Conservation (phyloP, 2,113 vertebrate genomes). For the Psittacara wagleri region DNA sequence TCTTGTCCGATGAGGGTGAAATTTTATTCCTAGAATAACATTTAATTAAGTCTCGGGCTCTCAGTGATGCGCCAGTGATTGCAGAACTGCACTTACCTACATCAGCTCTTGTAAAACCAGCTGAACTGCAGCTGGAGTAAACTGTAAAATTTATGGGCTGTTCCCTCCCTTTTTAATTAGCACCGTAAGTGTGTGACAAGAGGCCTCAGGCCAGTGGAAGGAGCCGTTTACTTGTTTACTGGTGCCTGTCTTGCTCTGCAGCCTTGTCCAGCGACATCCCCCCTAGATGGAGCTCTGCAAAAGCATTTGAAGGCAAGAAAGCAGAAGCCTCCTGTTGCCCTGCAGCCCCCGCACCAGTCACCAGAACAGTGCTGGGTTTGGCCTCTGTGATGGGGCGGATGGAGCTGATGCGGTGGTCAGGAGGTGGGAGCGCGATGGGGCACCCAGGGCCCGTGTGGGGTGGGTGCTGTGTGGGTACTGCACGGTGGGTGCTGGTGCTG, state of each 20-base stretch:
- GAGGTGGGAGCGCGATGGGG: not conserved
- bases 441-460: not conserved
- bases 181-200: not conserved
- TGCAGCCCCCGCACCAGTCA: not conserved
- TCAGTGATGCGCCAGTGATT: slow-evolving; percentile 74
- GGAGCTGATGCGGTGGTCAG: not conserved
- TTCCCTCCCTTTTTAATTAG: slow-evolving; percentile 47
- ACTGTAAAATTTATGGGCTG: slow-evolving; percentile 70
- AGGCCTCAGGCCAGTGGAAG: slow-evolving; percentile 15
- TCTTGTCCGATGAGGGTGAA: slow-evolving; percentile 69
- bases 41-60: slow-evolving; percentile 83
- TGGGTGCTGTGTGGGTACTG: not conserved
- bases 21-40: slow-evolving; percentile 80
- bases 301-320: slow-evolving; percentile 22
- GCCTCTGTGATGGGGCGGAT: not conserved
- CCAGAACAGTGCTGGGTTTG: not conserved
- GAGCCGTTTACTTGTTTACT: not conserved
- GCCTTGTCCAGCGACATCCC: slow-evolving; percentile 8
- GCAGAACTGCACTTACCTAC: slow-evolving; percentile 69
- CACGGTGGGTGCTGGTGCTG: not conserved
- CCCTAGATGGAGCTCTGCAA: slow-evolving; percentile 68
- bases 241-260: not conserved
- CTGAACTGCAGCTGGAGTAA: slow-evolving; percentile 54
- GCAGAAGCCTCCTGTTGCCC: not conserved
- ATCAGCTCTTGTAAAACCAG: slow-evolving; percentile 65